Evolutionary conservation across 2,113 vertebrate genomes (phyloP).

Genomic region (Anthoscopus minutus): DNA sequence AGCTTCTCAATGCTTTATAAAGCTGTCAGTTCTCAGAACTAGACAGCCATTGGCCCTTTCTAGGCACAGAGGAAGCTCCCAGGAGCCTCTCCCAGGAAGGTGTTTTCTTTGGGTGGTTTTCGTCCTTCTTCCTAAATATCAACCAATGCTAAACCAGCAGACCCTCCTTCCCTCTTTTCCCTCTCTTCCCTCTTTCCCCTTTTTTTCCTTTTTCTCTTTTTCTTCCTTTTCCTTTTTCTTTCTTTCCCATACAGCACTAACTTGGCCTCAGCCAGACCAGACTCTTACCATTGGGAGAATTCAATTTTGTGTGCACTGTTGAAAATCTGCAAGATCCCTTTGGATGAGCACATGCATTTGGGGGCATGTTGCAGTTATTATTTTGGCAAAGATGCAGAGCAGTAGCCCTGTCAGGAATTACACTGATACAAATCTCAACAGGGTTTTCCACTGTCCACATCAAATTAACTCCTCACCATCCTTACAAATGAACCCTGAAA

Average conservation of each 20-base stretch:
- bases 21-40: too few species aligned
- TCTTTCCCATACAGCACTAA: background rate
- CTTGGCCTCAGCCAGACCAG: background rate
- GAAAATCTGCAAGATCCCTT: background rate
- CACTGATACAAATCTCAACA: background rate
- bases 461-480: background rate
- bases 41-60: too few species aligned
- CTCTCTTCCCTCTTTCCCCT: too few species aligned
- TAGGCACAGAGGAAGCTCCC: too few species aligned
- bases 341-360: background rate
- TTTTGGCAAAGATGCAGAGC: background rate
- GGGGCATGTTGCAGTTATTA: background rate
- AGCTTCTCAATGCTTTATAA: too few species aligned
- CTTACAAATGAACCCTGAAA: background rate
- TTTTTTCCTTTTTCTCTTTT: rapidly evolving
- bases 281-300: background rate
- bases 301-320: background rate
- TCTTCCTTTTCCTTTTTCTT: background rate
- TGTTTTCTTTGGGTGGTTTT: too few species aligned
- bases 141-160: too few species aligned
- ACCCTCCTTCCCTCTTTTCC: background rate
- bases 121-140: too few species aligned
- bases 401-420: background rate
- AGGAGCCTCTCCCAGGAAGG: background rate
- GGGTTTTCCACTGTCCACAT: background rate